These are phyloP conservation scores for Rhyzopertha dominica DNA, from an alignment of 1,140 invertebrate genomes.

Conservation along the genomic window DNA sequence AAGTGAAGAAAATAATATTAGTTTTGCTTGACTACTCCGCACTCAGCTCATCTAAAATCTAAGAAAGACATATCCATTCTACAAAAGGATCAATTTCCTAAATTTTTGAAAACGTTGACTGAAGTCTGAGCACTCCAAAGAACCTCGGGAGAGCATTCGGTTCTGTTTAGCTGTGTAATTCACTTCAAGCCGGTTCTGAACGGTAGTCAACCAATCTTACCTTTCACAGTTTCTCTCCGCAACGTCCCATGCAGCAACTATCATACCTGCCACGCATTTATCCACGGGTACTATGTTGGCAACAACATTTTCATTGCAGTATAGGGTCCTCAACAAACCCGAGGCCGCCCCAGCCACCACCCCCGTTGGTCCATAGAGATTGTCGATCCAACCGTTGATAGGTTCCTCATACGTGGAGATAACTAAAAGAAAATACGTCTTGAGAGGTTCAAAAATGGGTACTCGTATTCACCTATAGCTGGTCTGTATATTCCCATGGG, in stretches of 20 bases:
- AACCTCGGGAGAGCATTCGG: no score
- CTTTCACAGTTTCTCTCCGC: slow-evolving; percentile 40
- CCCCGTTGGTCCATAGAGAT: slow-evolving; percentile 83
- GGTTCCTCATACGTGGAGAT: slow-evolving; percentile 46
- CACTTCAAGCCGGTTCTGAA: neutral
- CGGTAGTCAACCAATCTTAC: slow-evolving; percentile 9
- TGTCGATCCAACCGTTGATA: slow-evolving; percentile 76
- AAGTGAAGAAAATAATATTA: no score
- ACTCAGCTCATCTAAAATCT: no score
- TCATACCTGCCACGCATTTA: slow-evolving; percentile 70
- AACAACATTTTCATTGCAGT: slow-evolving; percentile 53
- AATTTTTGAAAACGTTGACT: neutral
- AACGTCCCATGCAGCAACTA: slow-evolving; percentile 64
- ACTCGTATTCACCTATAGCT: slow-evolving; percentile 58
- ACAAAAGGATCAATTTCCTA: neutral
- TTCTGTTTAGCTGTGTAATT: neutral
- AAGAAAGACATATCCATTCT: no score
- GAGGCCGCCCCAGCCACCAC: slow-evolving; percentile 61
- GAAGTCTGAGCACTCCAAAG: neutral
- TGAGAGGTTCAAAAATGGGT: no score
- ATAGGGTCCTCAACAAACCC: slow-evolving; percentile 67
- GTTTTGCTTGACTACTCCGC: no score
- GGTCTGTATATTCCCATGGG: slow-evolving; percentile 65
- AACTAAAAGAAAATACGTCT: slow-evolving; percentile 6
- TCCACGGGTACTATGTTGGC: slow-evolving; percentile 71